These are phyloP conservation scores for Ginglymostoma cirratum DNA, from an alignment of 2,113 vertebrate genomes.

Conservation along the genomic window DNA sequence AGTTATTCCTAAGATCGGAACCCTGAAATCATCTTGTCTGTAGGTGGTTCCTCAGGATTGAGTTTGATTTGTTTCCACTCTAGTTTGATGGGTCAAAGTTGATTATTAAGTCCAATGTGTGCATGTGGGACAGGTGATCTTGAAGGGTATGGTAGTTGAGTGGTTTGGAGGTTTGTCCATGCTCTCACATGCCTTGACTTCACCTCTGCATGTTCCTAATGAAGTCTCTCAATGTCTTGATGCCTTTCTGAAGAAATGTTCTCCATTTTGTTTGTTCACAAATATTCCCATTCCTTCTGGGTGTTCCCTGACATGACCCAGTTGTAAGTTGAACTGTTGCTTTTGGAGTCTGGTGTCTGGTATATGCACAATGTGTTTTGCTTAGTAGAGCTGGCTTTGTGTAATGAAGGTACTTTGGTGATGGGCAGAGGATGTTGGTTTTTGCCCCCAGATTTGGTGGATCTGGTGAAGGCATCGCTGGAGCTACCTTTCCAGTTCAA, in stretches of 20 bases:
- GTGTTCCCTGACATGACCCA: background rate
- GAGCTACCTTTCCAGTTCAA: background rate
- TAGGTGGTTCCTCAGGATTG: background rate
- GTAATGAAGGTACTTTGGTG: background rate
- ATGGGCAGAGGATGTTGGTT: background rate
- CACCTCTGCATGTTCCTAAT: background rate
- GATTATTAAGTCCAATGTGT: background rate
- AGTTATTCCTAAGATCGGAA: background rate
- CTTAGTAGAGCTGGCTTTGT: background rate
- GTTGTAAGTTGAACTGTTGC: background rate
- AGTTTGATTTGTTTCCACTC: background rate
- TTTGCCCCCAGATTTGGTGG: background rate
- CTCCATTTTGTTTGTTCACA: background rate
- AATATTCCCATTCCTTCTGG: background rate
- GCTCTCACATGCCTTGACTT: background rate
- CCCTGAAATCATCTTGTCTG: background rate
- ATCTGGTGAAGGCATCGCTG: background rate
- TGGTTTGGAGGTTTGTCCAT: background rate
- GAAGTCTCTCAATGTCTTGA: background rate
- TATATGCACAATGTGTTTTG: background rate
- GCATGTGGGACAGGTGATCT: background rate
- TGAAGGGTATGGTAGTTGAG: background rate
- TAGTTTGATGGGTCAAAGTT: background rate
- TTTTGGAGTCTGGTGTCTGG: background rate
- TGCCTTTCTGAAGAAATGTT: background rate